Evolutionary conservation across 2,113 vertebrate genomes (phyloP).

Genomic region (Coryphaenoides rupestris): DNA sequence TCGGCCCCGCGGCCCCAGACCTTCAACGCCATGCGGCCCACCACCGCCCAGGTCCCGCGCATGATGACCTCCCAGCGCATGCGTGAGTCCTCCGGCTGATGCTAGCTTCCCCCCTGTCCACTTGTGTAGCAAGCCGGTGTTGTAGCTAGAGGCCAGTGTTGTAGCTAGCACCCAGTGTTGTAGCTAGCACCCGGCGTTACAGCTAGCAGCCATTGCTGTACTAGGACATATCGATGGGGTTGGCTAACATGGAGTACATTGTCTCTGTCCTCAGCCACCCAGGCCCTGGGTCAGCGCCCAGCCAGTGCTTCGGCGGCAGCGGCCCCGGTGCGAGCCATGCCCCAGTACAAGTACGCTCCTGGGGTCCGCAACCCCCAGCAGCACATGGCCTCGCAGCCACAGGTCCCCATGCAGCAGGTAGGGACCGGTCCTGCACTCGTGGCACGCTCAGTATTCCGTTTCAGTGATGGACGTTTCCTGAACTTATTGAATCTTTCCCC

Average conservation of each 20-base stretch:
- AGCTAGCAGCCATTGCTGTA: too few relatives aligned
- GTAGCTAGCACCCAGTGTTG: too few relatives aligned
- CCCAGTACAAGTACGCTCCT: slow-evolving; percentile 92
- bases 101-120: not conserved
- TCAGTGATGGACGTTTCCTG: not conserved
- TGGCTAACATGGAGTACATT: not conserved
- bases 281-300: slow-evolving; percentile 90
- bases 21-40: slow-evolving; percentile 90
- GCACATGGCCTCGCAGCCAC: slow-evolving; percentile 89
- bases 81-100: slow-evolving; percentile 74
- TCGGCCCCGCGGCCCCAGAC: slow-evolving; percentile 90
- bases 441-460: not conserved
- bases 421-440: not conserved
- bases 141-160: too few relatives aligned
- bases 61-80: slow-evolving; percentile 95
- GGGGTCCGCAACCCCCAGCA: slow-evolving; percentile 95
- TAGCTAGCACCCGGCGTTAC: too few relatives aligned
- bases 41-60: slow-evolving; percentile 90
- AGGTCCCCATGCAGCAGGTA: slow-evolving; percentile 97
- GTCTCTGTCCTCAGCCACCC: slow-evolving; percentile 71
- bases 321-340: slow-evolving; percentile 86
- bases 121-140: too few relatives aligned
- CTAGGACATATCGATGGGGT: not conserved
- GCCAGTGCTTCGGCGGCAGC: slow-evolving; percentile 81
- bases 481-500: not conserved